phyloP scores from a whole-genome alignment of 2,797 vertebrate genomes.

The Sebastes glaucus region DNA sequence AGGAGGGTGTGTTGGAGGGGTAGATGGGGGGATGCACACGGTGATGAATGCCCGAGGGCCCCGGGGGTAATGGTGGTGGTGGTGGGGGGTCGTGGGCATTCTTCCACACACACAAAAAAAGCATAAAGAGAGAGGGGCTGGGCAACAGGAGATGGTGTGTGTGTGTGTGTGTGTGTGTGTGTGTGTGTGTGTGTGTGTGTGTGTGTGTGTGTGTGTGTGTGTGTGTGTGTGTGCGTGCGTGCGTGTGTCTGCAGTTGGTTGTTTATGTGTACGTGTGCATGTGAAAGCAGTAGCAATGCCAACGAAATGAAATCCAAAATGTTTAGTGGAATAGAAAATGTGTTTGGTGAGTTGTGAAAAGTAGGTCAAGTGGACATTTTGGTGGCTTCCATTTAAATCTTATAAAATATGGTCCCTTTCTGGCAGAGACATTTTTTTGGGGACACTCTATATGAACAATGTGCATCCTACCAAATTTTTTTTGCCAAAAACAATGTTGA shows the following conservation, averaged over 20 bases:
- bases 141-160: slow-evolving; percentile 49
- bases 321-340: slow-evolving; percentile 46
- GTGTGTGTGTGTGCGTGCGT: background rate
- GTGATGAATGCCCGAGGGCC: slow-evolving; percentile 75
- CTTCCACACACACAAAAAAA: slow-evolving; percentile 71
- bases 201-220: background rate
- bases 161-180: slow-evolving; percentile 17
- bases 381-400: slow-evolving; percentile 11
- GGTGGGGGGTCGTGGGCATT: slow-evolving; percentile 73
- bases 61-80: slow-evolving; percentile 55
- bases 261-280: background rate
- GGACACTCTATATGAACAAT: background rate
- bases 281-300: background rate
- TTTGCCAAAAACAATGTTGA: background rate
- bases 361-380: slow-evolving; percentile 49
- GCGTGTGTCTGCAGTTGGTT: background rate
- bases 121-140: slow-evolving; percentile 53
- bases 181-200: slow-evolving; percentile 6
- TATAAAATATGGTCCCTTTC: background rate
- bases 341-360: slow-evolving; percentile 53
- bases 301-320: slow-evolving; percentile 3
- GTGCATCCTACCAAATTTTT: background rate
- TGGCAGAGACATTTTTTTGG: background rate
- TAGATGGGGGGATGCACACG: slow-evolving; percentile 49
- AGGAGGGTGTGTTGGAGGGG: slow-evolving; percentile 16